Evolutionary conservation across 2,888 invertebrate species (phyloP).

Genomic region (Pterostichus niger): DNA sequence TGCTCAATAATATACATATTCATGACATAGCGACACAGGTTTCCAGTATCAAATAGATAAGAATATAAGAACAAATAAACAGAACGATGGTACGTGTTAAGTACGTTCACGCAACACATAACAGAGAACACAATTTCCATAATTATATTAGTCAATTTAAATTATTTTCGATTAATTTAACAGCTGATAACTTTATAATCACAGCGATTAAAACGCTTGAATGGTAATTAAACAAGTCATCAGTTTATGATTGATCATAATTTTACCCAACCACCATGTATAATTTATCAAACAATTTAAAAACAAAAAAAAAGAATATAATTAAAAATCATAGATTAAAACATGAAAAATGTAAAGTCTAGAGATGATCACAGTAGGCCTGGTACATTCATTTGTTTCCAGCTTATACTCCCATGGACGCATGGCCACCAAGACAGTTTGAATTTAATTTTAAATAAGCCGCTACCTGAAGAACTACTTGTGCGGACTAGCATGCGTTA

Average conservation of each 20-base stretch:
- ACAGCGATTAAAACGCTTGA: not conserved
- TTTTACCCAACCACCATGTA: not conserved
- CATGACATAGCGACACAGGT: no score
- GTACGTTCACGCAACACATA: no score
- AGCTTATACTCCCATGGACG: no score
- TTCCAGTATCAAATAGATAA: no score
- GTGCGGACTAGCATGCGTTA: not conserved
- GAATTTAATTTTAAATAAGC: slow-evolving; percentile 56
- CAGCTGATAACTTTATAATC: slow-evolving; percentile 3
- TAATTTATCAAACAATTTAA: slow-evolving; percentile 3
- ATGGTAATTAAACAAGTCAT: slow-evolving; percentile 1
- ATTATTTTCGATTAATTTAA: slow-evolving; percentile 3
- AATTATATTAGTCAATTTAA: not conserved
- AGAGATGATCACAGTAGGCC: slow-evolving; percentile 4
- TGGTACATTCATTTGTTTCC: slow-evolving; percentile 31
- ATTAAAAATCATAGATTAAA: slow-evolving; percentile 11
- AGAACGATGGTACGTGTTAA: no score
- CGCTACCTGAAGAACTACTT: slow-evolving; percentile 51
- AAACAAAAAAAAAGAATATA: slow-evolving; percentile 31
- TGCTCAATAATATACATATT: no score
- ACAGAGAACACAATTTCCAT: no score
- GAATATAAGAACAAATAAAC: no score
- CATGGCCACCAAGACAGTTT: slow-evolving; percentile 47
- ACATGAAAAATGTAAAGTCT: slow-evolving; percentile 6
- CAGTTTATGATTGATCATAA: slow-evolving; percentile 12